Base-by-base conservation (phyloP, 92 coral and sea anemone genomes). In the Phenganax marumi region DNA sequence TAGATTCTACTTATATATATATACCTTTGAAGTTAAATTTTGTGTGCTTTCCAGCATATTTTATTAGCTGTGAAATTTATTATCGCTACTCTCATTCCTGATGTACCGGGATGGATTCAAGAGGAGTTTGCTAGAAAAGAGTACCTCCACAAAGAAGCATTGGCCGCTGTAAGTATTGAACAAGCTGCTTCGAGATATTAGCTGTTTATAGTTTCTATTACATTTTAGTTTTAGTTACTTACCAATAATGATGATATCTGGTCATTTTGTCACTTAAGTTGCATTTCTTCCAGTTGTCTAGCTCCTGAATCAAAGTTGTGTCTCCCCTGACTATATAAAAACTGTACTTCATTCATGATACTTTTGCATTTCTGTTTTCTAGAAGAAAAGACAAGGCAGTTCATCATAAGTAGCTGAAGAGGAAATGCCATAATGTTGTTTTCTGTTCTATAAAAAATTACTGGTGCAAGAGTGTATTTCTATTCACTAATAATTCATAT, bases 91-190 rank as follows among this genome's bases (percentile, higher is more conserved):
- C 88, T 88, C 70, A 96, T 96, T 79, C 99, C 99, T 8, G 97
- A 96, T 85, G 91, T 96, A 18, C 99, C 99, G 25, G 97, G 93
- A 52, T 96, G 99, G 97, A 97, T 96, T 10, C 94, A 92, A 65
- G 87, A 89, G 68, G 99, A 96, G 74, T 88, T 96, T 93, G 97
- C 97, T 23, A 88, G 92, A 80, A 92, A 92, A 65, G 97, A 96
- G 61, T 92, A 88, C 73, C 91, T 89, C 70, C 89, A 85, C 3
- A 87, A 87, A 72, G 89, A 90, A 51, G 92, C 97, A 49, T 82
- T 92, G 58, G 91, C 43, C 43, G 5, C 87, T 84, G 97, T 92
- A 83, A 81, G 86, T 47, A 17, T 61, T 49, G 24, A 56, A 56
- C 17, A 56, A 19, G 16, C 16, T 13, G 17, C 63, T 56, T 2